Evolutionary conservation across 30 jellyfish, hydroid and myxozoan genomes (phyloP).

Genomic region (Aurelia coerulea): DNA sequence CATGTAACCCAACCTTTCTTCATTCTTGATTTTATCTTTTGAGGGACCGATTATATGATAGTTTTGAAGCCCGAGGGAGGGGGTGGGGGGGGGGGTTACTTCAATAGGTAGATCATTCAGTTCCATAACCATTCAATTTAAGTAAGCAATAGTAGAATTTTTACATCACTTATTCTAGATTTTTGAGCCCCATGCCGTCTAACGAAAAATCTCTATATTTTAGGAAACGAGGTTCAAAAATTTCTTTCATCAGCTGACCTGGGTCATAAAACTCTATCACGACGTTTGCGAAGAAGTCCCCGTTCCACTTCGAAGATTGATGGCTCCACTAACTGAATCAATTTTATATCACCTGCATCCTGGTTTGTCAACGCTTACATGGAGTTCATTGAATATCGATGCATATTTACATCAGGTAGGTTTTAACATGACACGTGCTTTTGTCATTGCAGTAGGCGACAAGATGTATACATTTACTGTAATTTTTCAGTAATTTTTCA

Average conservation of each 20-base stretch:
- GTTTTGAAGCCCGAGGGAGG: too few relatives aligned
- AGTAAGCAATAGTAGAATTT: too few relatives aligned
- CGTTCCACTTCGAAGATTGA: conserved; percentile 42
- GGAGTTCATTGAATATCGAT: conserved; percentile 88
- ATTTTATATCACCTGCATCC: conserved; percentile 75
- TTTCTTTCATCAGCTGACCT: conserved; percentile 66
- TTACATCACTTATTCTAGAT: too few relatives aligned
- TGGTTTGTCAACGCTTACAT: conserved; percentile 73
- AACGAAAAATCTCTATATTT: neutral
- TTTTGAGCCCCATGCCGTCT: too few relatives aligned
- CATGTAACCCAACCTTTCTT: neutral
- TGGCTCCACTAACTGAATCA: conserved; percentile 71
- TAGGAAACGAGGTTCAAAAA: conserved; percentile 54
- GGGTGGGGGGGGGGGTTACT: too few relatives aligned
- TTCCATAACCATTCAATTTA: too few relatives aligned
- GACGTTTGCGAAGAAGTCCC: conserved; percentile 76
- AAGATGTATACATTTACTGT: too few relatives aligned
- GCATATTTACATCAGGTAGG: conserved; percentile 82
- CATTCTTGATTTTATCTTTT: neutral
- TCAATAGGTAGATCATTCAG: too few relatives aligned
- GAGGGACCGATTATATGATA: neutral
- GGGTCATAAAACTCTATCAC: conserved; percentile 54
- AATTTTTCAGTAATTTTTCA: neutral
- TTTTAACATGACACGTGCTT: neutral
- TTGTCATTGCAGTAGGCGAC: neutral